Percentiles rank a stretch among this genome's conserved stretches.
These are phyloP conservation scores for Emmelina monodactyla DNA, from an alignment of 2,888 invertebrate genomes.

Conservation along the genomic window DNA sequence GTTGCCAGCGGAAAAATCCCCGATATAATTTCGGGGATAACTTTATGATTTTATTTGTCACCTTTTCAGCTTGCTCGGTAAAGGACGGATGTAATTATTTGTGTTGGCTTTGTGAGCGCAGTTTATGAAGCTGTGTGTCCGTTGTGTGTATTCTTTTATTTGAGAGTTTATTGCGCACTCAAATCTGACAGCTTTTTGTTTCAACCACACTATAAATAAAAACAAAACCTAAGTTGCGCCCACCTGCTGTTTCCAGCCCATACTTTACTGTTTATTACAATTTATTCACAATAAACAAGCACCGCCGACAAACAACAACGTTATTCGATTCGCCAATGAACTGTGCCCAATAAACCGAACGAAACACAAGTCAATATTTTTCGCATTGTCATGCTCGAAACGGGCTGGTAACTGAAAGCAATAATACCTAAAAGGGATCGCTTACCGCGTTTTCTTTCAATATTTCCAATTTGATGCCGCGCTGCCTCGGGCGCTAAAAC, in stretches of 20 bases:
- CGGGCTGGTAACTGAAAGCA: constrained; percentile 23
- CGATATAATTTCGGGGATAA: constrained; percentile 48
- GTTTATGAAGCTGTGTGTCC: too few relatives aligned
- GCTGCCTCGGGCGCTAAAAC: constrained; percentile 42
- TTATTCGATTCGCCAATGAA: too few relatives aligned
- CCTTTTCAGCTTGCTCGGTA: constrained; percentile 3
- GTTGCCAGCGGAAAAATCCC: constrained; percentile 41
- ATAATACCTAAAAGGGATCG: constrained; percentile 37
- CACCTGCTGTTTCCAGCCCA: too few relatives aligned
- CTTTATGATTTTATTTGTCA: constrained; percentile 53
- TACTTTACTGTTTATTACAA: too few relatives aligned
- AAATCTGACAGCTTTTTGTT: too few relatives aligned
- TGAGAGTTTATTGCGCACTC: too few relatives aligned
- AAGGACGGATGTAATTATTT: constrained; percentile 1
- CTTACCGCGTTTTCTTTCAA: constrained; percentile 59
- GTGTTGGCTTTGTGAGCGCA: too few relatives aligned
- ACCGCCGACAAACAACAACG: too few relatives aligned
- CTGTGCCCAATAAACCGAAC: neutral
- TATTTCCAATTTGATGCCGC: constrained; percentile 60
- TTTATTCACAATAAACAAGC: too few relatives aligned
- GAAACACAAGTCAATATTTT: constrained; percentile 2
- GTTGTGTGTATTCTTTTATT: too few relatives aligned
- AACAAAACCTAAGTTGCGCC: too few relatives aligned
- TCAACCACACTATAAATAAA: too few relatives aligned
- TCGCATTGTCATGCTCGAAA: constrained; percentile 17